Conservation (phyloP, 2,113 vertebrate genomes). For the Triplophysa tibetana region DNA sequence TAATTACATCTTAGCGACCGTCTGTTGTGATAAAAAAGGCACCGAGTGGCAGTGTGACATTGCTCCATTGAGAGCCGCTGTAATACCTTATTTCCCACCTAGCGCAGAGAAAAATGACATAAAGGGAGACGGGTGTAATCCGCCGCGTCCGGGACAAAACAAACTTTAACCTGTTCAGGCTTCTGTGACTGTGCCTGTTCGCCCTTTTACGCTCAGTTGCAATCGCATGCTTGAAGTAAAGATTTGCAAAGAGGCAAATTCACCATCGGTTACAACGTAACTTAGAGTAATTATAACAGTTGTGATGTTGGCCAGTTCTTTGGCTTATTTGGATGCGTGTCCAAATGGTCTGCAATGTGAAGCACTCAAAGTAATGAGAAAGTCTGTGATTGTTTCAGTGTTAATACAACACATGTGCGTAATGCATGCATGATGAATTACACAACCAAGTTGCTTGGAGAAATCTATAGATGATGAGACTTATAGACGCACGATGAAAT, state of each 20-base stretch:
- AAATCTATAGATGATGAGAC: constrained; percentile 5
- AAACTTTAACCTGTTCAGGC: constrained; percentile 44
- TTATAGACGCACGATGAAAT: neutral
- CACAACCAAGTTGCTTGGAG: constrained; percentile 18
- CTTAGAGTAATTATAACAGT: neutral
- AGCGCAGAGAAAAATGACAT: constrained; percentile 41
- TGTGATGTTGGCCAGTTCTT: neutral
- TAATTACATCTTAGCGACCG: constrained; percentile 78
- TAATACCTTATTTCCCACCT: constrained; percentile 71
- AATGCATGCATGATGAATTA: constrained; percentile 24
- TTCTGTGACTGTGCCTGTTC: constrained; percentile 35
- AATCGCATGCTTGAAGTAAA: neutral
- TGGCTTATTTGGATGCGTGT: constrained; percentile 36
- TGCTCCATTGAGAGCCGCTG: constrained; percentile 62
- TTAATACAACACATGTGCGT: constrained; percentile 8
- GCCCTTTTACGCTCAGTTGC: neutral
- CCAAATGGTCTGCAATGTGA: constrained; percentile 17
- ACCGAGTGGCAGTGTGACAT: constrained; percentile 52
- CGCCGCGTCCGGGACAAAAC: constrained; percentile 38
- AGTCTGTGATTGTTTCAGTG: constrained; percentile 30
- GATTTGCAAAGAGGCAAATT: constrained; percentile 28
- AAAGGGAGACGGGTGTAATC: constrained; percentile 69
- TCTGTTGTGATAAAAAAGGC: constrained; percentile 56
- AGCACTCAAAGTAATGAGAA: constrained; percentile 51
- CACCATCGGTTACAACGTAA: neutral